phyloP scores from a whole-genome alignment of 2,113 vertebrate species.

The Coptodon rendalli region DNA sequence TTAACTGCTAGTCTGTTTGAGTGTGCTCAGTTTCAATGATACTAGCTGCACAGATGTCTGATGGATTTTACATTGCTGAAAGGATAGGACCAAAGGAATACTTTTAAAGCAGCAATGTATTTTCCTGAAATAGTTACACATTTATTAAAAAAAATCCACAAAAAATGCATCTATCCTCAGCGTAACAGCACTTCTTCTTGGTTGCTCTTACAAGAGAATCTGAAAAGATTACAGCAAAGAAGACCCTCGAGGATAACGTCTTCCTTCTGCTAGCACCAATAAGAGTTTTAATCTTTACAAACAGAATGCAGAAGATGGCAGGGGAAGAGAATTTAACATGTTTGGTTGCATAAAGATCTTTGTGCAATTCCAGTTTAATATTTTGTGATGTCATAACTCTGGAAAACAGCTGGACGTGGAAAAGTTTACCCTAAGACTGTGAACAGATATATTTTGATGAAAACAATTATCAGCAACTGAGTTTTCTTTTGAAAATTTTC shows the following conservation, averaged over 20 bases:
- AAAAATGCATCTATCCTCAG: not conserved
- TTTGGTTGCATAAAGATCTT: not conserved
- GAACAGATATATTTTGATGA: not conserved
- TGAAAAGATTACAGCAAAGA: not conserved
- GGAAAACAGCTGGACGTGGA: not conserved
- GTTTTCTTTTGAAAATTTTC: not conserved
- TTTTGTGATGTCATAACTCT: rapidly evolving
- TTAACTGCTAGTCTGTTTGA: not conserved
- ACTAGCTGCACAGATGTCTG: not conserved
- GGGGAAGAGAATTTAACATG: not conserved
- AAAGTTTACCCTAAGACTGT: not conserved
- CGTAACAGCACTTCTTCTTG: not conserved
- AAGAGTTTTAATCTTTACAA: not conserved
- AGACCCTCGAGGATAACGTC: not conserved
- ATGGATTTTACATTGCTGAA: not conserved
- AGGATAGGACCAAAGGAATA: not conserved
- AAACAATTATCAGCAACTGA: not conserved
- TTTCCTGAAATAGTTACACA: not conserved
- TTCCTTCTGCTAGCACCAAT: not conserved
- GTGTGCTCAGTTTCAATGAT: rapidly evolving
- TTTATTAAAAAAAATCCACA: not conserved
- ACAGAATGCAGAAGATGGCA: not conserved
- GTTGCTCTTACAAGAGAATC: not conserved
- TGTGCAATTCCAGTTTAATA: not conserved
- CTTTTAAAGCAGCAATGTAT: not conserved